Conservation (phyloP, 2,113 vertebrate species). For the Aplodontia rufa region DNA sequence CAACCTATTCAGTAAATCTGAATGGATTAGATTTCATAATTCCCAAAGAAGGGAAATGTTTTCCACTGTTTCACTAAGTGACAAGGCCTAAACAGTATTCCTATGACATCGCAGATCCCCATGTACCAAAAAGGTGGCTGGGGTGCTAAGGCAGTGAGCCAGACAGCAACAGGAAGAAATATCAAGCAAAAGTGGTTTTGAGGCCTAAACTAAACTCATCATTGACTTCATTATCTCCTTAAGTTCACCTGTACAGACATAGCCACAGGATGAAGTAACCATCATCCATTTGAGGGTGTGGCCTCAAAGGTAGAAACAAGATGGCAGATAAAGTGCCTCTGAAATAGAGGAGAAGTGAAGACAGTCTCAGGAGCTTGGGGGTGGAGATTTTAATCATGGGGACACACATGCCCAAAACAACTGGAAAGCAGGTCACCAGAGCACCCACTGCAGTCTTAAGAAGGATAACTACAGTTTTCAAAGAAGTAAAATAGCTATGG, state of each 20-base stretch:
- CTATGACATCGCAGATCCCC: background rate
- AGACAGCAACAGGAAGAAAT: background rate
- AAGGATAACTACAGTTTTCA: slow-evolving; percentile 56
- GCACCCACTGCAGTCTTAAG: background rate
- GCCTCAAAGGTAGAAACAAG: slow-evolving; percentile 43
- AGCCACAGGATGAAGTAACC: slow-evolving; percentile 31
- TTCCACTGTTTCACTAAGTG: background rate
- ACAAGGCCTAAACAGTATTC: background rate
- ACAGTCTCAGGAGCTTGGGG: background rate
- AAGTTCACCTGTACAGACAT: slow-evolving; percentile 49
- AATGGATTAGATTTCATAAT: background rate
- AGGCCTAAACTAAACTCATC: background rate
- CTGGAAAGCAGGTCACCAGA: slow-evolving; percentile 47
- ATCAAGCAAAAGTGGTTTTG: background rate
- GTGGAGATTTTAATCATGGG: slow-evolving; percentile 16
- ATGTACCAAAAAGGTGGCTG: background rate
- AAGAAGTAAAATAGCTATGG: slow-evolving; percentile 43
- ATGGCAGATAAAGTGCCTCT: slow-evolving; percentile 45
- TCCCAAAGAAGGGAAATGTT: slow-evolving; percentile 7
- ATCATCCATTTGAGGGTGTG: slow-evolving; percentile 17
- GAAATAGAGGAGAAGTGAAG: slow-evolving; percentile 18
- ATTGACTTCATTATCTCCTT: slow-evolving; percentile 17
- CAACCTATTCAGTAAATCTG: background rate
- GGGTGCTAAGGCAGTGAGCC: background rate
- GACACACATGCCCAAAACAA: background rate